These are phyloP conservation scores for Puffinus mauretanicus DNA, from an alignment of 2,113 vertebrate species.

Conservation along the genomic window DNA sequence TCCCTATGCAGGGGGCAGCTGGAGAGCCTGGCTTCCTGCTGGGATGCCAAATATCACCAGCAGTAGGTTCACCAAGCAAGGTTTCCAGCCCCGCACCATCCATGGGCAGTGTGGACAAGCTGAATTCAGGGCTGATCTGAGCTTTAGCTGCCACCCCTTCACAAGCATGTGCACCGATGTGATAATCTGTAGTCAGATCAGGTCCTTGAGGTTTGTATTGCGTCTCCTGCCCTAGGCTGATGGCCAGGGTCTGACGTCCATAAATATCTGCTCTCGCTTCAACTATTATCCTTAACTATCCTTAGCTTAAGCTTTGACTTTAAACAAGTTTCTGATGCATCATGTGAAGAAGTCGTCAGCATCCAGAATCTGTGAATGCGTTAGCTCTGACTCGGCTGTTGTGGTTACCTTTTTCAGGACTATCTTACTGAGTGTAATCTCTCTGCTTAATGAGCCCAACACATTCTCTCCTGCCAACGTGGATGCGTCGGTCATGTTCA, in stretches of 20 bases:
- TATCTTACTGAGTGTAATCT: slow-evolving; percentile 96
- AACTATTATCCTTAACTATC: neutral
- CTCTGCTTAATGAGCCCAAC: slow-evolving; percentile 98
- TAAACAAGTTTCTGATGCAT: neutral
- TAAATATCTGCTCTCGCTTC: neutral
- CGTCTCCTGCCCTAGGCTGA: rapidly evolving
- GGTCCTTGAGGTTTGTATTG: neutral
- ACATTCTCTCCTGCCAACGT: slow-evolving; percentile 97
- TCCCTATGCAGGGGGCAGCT: neutral
- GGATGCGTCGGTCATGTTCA: slow-evolving; percentile 97
- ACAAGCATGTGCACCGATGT: rapidly evolving
- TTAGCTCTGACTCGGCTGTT: neutral
- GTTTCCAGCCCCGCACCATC: neutral
- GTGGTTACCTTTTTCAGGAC: slow-evolving; percentile 75
- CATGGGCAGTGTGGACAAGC: neutral
- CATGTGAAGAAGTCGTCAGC: neutral
- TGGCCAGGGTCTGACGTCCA: neutral
- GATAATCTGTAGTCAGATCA: neutral
- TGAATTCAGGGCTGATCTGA: neutral
- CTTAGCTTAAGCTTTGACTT: neutral
- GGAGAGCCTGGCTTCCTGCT: neutral
- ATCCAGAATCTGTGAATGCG: rapidly evolving
- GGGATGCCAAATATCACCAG: neutral
- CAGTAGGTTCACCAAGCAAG: too few species aligned
- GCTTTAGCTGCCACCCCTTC: neutral